Evolutionary conservation across 1,140 invertebrate genomes (phyloP), one percentile per base, ranked within the genome.

Genomic region (Bombus breviceps): DNA sequence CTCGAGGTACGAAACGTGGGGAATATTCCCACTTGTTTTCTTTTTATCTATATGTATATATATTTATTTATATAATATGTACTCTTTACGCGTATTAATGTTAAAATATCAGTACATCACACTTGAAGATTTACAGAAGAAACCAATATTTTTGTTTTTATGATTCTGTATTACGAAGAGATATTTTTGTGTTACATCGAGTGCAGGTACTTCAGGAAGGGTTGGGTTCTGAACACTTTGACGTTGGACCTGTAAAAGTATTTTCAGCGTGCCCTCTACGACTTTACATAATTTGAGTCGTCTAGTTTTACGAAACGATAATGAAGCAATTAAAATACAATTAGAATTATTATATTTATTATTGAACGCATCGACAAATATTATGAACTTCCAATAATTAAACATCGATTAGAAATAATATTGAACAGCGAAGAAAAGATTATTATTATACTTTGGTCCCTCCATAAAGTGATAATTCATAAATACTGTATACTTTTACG

Each of bases 151-250:
- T 43, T 74, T 83, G 74, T 83, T 57, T 28, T 62, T 39, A 64
- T 53, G 28, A 18, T 83, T 88, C 9, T 72, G 74, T 66, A 62
- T 47, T 69, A 73, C 78, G 73, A 86, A 83, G n/a, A 87, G 53
- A 83, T 76, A 85, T 74, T 69, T 86, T 86, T 84, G 69, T 53
- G 37, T 85, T 88, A 90, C 77, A 86, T 43, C 82, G 73, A 88
- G 87, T 90, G 89, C 93, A 93, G 92, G 93, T 93, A 93, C 91
- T 94, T 91, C 87, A 92, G 90, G 92, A 90, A 89, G 81, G 86
- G 85, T 85, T 86, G 75, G 89, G 53, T 82, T 77, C 91, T 93
- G 93, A 93, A 93, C 92, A 93, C 92, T 92, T 93, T 87, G 83
- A 88, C 84, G 69, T 90, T 89, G 88, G 89, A 86, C 90, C 92